phyloP scores from a whole-genome alignment of 2,113 vertebrate genomes.

The Neolamprologus devosi region DNA sequence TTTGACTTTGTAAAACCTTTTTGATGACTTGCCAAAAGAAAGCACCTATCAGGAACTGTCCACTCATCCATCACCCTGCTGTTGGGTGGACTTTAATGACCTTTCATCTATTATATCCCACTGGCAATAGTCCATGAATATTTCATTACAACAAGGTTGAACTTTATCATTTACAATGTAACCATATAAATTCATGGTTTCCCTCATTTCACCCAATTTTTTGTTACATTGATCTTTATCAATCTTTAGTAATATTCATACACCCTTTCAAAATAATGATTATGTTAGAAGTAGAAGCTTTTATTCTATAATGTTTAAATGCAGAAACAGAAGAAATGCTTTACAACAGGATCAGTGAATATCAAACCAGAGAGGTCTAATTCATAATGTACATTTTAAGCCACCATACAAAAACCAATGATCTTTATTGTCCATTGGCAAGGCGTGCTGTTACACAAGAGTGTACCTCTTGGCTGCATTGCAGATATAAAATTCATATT shows the following conservation, averaged over 20 bases:
- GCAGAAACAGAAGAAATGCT: background rate
- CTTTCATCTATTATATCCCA: background rate
- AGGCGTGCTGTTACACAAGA: slow-evolving; percentile 9
- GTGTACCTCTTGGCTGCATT: slow-evolving; percentile 57
- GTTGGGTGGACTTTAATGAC: slow-evolving; percentile 16
- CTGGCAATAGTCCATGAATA: background rate
- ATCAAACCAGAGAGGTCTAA: background rate
- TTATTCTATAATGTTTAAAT: background rate
- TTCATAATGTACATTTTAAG: background rate
- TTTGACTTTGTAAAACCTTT: slow-evolving; percentile 4
- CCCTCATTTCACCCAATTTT: background rate
- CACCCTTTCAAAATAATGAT: background rate
- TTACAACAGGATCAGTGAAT: background rate
- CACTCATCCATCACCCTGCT: slow-evolving; percentile 43
- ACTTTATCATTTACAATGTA: background rate
- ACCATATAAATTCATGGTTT: background rate
- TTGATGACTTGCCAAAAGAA: slow-evolving; percentile 10
- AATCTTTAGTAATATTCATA: background rate
- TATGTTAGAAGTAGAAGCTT: background rate
- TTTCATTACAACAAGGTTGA: background rate
- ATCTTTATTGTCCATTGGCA: background rate
- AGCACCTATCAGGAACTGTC: slow-evolving; percentile 32
- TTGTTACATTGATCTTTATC: background rate
- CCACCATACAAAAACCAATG: background rate
- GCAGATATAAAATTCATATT: slow-evolving; percentile 72